A percentile compares a stretch with the other conserved stretches of the same genome.
These are phyloP conservation scores for Corythaeola cristata DNA, from an alignment of 2,113 vertebrate species.

Conservation along the genomic window DNA sequence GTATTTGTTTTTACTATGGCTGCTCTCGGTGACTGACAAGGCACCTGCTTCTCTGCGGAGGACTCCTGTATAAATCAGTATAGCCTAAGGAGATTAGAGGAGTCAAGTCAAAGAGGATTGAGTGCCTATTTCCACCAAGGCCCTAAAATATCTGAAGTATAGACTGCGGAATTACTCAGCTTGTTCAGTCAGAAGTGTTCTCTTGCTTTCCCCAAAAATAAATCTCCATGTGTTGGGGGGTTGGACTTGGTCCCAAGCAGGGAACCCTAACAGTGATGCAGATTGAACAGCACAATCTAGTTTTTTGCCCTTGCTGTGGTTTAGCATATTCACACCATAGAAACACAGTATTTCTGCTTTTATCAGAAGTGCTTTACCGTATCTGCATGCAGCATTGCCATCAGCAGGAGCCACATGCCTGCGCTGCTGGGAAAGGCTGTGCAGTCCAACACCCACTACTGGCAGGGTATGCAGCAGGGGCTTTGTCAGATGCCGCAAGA, in stretches of 20 bases:
- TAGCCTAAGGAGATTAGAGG: neutral
- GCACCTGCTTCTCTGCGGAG: neutral
- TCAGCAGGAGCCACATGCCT: neutral
- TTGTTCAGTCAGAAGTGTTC: neutral
- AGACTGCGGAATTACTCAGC: neutral
- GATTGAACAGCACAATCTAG: neutral
- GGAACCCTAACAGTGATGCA: neutral
- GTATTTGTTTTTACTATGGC: neutral
- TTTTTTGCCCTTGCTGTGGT: neutral
- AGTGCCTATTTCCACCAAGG: neutral
- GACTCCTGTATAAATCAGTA: neutral
- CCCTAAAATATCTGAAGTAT: neutral
- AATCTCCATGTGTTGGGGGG: neutral
- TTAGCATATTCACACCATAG: neutral
- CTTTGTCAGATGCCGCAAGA: neutral
- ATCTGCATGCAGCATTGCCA: neutral
- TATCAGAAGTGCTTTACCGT: neutral
- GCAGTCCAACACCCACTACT: neutral
- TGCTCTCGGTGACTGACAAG: neutral
- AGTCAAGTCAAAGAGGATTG: neutral
- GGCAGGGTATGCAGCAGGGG: neutral
- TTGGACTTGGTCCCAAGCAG: neutral
- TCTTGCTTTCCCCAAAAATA: neutral
- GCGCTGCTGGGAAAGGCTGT: neutral
- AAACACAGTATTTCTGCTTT: neutral